Base-by-base conservation (phyloP, 2,888 invertebrate genomes). In the Uropetala carovei region DNA sequence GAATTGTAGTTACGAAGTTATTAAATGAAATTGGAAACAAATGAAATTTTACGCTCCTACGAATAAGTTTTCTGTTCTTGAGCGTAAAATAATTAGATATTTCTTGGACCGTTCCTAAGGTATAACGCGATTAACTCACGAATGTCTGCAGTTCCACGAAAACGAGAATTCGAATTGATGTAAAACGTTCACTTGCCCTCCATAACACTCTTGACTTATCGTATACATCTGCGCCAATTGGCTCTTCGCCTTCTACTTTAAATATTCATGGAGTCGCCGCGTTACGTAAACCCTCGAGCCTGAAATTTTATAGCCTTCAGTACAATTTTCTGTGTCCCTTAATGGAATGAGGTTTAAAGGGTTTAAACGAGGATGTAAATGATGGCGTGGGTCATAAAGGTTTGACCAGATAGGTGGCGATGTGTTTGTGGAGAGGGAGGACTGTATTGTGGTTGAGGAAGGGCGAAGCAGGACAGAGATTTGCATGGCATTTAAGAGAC, bases 371-470 rank as follows among this genome's bases (percentile, higher is more conserved):
- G 68, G 18, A 68, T 18, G 68, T n/a, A 4, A 68, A 18, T 68
- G 68, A 68, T 68, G 68, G 68, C 60, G 68, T 8, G 68, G 68
- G 68, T 68, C 68, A 68, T 68, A 68, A n/a, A 68, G 68, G 68
- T 22, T 68, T 68, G 68, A n/a, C 68, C 68, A 13, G 68, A 14
- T n/a, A 7, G 16, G 64, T 14, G 64, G n/a, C n/a, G 68, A 18
- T n/a, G 68, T n/a, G n/a, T 9, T 1, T 3, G 43, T 5, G 43
- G 43, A 43, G 43, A 43, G n/a, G n/a, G 16, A 68, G 9, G n/a
- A 5, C 68, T 18, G 68, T 18, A 68, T 18, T 18, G 68, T 13
- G 68, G 68, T 1, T 22, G 68, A 68, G 18, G 68, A 68, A 68
- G 22, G 18, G 68, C n/a, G 64, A 64, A 7, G 64, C 16, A 68